phyloP scores from a whole-genome alignment of 2,797 vertebrate genomes.

The Hirundo rustica region DNA sequence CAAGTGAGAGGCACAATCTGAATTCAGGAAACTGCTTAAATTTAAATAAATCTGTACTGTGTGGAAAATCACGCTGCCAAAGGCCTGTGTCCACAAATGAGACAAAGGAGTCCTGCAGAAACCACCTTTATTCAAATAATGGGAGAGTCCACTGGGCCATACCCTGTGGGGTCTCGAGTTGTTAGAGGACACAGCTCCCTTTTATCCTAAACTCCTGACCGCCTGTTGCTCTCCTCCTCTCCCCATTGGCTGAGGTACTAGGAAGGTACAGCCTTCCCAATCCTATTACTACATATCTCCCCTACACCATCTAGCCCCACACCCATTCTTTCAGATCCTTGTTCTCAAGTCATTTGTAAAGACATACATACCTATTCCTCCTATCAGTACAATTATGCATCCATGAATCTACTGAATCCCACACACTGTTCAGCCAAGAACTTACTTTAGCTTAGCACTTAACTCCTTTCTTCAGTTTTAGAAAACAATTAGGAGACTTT shows the following conservation, averaged over 20 bases:
- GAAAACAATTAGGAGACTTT: neutral
- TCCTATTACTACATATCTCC: neutral
- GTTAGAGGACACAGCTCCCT: neutral
- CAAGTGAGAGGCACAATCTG: neutral
- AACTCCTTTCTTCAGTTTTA: conserved; percentile 2
- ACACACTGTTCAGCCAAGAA: conserved; percentile 5
- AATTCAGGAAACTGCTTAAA: conserved; percentile 19
- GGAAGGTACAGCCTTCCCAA: neutral
- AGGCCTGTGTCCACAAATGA: neutral
- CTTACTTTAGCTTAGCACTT: conserved; percentile 19
- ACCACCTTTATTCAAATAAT: neutral
- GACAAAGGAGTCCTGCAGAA: neutral
- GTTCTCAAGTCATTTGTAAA: neutral
- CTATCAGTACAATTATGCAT: neutral
- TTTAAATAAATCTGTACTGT: conserved; percentile 25
- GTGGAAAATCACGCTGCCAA: neutral
- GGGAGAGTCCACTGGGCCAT: too few relatives aligned
- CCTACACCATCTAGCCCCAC: neutral
- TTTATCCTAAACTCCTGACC: neutral
- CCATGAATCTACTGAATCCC: neutral
- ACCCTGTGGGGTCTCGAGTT: neutral
- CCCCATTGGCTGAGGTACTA: neutral
- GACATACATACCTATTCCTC: neutral
- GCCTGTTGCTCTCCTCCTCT: neutral
- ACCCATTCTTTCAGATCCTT: neutral